Evolutionary conservation across 2,797 vertebrate genomes (phyloP), one percentile per base, ranked within the genome.

Genomic region (Tarsius wallacei): DNA sequence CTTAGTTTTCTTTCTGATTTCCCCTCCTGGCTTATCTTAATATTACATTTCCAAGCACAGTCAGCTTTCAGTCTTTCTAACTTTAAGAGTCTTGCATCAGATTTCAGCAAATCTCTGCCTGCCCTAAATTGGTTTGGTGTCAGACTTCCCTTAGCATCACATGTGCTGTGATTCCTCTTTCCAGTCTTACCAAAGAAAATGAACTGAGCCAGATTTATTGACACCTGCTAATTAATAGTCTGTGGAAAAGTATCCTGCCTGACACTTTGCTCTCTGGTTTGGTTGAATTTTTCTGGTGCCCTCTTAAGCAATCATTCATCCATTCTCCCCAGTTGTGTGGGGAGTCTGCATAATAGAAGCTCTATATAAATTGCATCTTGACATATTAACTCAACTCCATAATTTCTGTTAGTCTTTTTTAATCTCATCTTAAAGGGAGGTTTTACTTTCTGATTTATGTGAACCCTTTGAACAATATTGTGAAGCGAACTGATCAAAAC

Each of bases 351-450:
- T 87, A 57, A 90, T 11, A 68, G 42, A 73, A 83, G 84, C 1
- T 76, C 9, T 24, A 28, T 22, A 11, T 9, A n/a, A 95, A 87
- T 87, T 47, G 90, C 15, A 93, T 12, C 5, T 76, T 90, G 68
- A 68, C 57, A 42, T 63, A 78, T 82, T 82, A 86, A 21, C 9
- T 93, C 19, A 68, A 21, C 7, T 84, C 21, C 0, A 2, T 15
- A 87, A 33, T 22, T 57, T 76, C 26, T 80, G 57, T n/a, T 74
- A 33, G 21, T 47, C 36, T 87, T 81, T n/a, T 91, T 64, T 95
- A 96, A 96, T 82, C 47, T 93, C 16, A 70, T 78, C 33, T 96
- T 64, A 96, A 83, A 81, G 36, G 33, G 10, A 91, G 3, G 26
- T 24, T 47, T 78, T 94, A 55, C 42, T 93, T 87, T 92, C 59